Evolutionary conservation across 2,113 vertebrate genomes (phyloP), one percentile per base, ranked within the genome.

Genomic region (Ameiurus melas): DNA sequence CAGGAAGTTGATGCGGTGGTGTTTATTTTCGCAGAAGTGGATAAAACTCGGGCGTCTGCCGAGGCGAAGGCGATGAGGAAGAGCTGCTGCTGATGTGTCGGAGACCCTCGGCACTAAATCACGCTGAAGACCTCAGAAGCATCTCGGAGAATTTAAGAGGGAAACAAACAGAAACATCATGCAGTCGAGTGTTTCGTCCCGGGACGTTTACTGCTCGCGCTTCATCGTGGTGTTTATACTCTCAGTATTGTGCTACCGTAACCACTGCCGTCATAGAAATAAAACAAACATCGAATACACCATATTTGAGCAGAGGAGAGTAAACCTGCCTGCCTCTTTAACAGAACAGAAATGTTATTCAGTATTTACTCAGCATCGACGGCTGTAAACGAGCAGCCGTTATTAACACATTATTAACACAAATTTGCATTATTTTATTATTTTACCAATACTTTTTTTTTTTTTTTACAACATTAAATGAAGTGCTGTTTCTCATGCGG

Each of bases 71-170:
- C 88, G 8, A 62, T 0, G 51, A 93, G 91, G 90, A 92, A 77
- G 75, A 84, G 83, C 85, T 95, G 94, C 91, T 95, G 94, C 87
- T 94, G 91, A 94, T 53, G 68, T 51, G 13, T 4, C 25, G 30
- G 2, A 19, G 39, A 78, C 16, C 1, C 43, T 51, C 64, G 19
- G 75, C 78, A n/a, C 20, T 47, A 47, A 3, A 27, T 51, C 20
- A 36, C 51, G 6, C 25, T 36, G 25, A 57, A 55, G 47, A 22
- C n/a, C n/a, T 27, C 6, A 36, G 27, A 85, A 14, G 27, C 3
- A 66, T 13, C 25, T 4, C 7, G 16, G 16, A 70, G 16, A 14
- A n/a, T 43, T 36, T n/a, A 27, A 39, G 43, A 7, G 77, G 51
- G 25, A 57, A 79, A n/a, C 19, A 16, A 36, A 39, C 70, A 73